A percentile compares a stretch with the other conserved stretches of the same genome.
Conservation (phyloP, 1,140 invertebrate genomes). For the Bombus ignitus region DNA sequence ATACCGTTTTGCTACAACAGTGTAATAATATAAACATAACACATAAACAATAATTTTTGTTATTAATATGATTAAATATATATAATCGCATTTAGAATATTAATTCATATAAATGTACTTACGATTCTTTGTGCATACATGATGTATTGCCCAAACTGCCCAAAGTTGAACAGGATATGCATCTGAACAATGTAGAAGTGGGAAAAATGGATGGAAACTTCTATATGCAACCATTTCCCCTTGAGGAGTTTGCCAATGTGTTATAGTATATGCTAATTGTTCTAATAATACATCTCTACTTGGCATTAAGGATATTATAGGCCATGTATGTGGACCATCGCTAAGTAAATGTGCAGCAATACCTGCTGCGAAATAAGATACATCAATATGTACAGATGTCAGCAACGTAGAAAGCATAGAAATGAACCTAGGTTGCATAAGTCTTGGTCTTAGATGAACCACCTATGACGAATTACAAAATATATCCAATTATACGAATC, state of each 20-base stretch:
- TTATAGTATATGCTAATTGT: slow-evolving; percentile 85
- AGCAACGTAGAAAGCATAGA: slow-evolving; percentile 85
- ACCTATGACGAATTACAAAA: slow-evolving; percentile 69
- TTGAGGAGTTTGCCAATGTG: slow-evolving; percentile 88
- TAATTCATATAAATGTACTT: slow-evolving; percentile 69
- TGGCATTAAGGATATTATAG: slow-evolving; percentile 64
- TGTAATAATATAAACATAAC: slow-evolving; percentile 29
- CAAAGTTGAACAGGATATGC: slow-evolving; percentile 89
- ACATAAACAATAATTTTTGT: background rate
- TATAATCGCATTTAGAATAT: background rate
- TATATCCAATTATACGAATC: slow-evolving; percentile 2
- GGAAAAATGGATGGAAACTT: slow-evolving; percentile 91
- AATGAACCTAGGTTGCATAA: slow-evolving; percentile 87
- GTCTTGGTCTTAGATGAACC: slow-evolving; percentile 81
- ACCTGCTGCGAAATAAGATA: slow-evolving; percentile 92
- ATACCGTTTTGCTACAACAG: slow-evolving; percentile 87
- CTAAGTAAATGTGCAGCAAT: slow-evolving; percentile 91
- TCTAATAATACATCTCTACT: slow-evolving; percentile 84
- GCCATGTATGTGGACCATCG: slow-evolving; percentile 84
- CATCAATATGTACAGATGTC: slow-evolving; percentile 88
- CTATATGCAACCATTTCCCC: slow-evolving; percentile 93
- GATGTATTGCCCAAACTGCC: slow-evolving; percentile 93
- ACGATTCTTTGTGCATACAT: slow-evolving; percentile 92
- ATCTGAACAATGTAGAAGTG: slow-evolving; percentile 85
- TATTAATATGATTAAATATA: background rate